A percentile compares a stretch with the other conserved stretches of the same genome.
These are phyloP conservation scores for Microtus montanus DNA, from an alignment of 2,113 vertebrate genomes.

Conservation along the genomic window DNA sequence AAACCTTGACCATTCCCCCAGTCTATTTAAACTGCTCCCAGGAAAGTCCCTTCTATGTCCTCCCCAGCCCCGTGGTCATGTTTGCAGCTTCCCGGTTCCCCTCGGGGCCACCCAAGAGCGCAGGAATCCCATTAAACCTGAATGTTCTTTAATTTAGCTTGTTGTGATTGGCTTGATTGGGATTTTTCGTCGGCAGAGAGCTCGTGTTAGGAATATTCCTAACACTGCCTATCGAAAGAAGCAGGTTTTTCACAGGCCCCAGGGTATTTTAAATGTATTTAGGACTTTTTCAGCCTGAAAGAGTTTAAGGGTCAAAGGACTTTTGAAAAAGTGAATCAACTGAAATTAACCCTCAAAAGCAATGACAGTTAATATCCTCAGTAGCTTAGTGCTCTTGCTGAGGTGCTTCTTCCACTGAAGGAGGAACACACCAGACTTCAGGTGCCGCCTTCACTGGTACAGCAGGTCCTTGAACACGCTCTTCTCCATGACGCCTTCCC, in stretches of 20 bases:
- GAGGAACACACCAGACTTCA: background rate
- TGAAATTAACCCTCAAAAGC: background rate
- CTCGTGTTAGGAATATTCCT: too few relatives aligned
- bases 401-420: background rate
- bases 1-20: too few relatives aligned
- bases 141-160: too few relatives aligned
- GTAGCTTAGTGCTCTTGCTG: background rate
- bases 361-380: background rate
- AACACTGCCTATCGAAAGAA: background rate
- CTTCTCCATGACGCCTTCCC: background rate
- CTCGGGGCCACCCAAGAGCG: too few relatives aligned
- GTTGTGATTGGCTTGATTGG: too few relatives aligned
- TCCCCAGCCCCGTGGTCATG: too few relatives aligned
- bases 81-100: too few relatives aligned
- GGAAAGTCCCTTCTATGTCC: too few relatives aligned
- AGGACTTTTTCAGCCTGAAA: background rate
- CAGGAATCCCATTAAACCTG: too few relatives aligned
- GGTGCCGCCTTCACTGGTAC: background rate
- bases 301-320: conserved; percentile 13
- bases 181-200: too few relatives aligned
- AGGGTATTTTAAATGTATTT: background rate
- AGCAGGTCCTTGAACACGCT: background rate
- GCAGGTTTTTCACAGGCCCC: background rate
- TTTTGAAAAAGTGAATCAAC: conserved; percentile 2
- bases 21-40: too few relatives aligned